These are phyloP conservation scores for Procambarus clarkii DNA, from an alignment of 1,140 invertebrate species.

Conservation along the genomic window DNA sequence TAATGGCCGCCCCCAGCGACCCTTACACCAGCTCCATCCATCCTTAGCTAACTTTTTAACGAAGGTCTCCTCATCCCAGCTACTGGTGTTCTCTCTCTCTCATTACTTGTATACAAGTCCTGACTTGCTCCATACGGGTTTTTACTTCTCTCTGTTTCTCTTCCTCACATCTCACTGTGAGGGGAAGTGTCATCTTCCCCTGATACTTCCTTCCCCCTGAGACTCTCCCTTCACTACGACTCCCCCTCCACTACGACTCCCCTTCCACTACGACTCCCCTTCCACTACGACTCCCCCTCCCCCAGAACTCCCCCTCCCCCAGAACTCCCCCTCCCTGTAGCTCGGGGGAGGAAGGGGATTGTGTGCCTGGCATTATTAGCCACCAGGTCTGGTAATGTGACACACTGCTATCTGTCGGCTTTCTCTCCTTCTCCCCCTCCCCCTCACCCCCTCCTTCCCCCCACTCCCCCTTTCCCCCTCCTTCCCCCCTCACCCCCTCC, in stretches of 20 bases:
- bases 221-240: background rate
- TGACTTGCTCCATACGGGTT: too few species aligned
- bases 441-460: background rate
- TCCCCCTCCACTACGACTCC: too few species aligned
- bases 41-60: too few species aligned
- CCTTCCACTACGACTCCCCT: background rate
- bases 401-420: constrained; percentile 29
- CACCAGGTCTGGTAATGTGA: constrained; percentile 10
- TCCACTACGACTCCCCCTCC: too few species aligned
- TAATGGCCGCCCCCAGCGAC: too few species aligned
- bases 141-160: too few species aligned
- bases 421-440: constrained; percentile 7
- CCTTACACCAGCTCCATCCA: too few species aligned
- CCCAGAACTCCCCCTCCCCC: too few species aligned
- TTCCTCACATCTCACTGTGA: too few species aligned
- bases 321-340: background rate
- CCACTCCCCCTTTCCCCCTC: background rate
- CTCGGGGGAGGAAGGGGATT: background rate
- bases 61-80: too few species aligned
- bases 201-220: too few species aligned
- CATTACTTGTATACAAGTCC: background rate
- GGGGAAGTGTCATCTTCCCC: too few species aligned
- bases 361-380: constrained; percentile 28
- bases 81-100: background rate
- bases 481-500: background rate